Conservation (phyloP, 2,113 vertebrate genomes). For the Lucifuga dentata region DNA sequence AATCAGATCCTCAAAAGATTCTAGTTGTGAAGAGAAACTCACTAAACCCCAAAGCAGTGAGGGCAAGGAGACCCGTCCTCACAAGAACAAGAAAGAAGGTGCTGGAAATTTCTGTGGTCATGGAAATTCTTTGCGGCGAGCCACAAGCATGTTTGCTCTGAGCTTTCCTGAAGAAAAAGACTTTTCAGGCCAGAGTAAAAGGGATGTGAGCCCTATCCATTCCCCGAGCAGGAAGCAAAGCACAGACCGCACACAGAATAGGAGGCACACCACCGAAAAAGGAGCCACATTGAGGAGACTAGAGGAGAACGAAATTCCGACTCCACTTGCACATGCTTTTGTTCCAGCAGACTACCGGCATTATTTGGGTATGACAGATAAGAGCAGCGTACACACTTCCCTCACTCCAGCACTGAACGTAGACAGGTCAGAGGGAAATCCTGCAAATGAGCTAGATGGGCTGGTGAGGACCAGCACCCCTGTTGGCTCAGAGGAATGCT, state of each 20-base stretch:
- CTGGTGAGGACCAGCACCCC: constrained; percentile 68
- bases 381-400: constrained; percentile 38
- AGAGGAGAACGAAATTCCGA: constrained; percentile 51
- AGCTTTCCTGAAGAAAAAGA: constrained; percentile 59
- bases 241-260: too few relatives aligned
- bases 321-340: constrained; percentile 72
- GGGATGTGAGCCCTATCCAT: constrained; percentile 53
- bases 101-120: constrained; percentile 59
- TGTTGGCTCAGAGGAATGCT: constrained; percentile 50
- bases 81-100: constrained; percentile 64
- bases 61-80: constrained; percentile 53
- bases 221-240: constrained; percentile 63
- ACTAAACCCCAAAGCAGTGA: constrained; percentile 33
- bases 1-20: constrained; percentile 58
- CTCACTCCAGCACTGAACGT: constrained; percentile 1
- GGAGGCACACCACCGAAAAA: constrained; percentile 44
- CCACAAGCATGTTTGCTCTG: constrained; percentile 77
- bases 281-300: constrained; percentile 28
- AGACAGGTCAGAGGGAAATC: constrained; percentile 29
- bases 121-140: constrained; percentile 62
- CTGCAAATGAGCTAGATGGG: constrained; percentile 43
- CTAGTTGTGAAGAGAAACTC: constrained; percentile 52
- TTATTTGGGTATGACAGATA: constrained; percentile 73
- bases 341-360: constrained; percentile 79
- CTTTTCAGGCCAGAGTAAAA: constrained; percentile 40